These are phyloP conservation scores for Lophotis ruficrista DNA, from an alignment of 2,113 vertebrate species.

Conservation along the genomic window DNA sequence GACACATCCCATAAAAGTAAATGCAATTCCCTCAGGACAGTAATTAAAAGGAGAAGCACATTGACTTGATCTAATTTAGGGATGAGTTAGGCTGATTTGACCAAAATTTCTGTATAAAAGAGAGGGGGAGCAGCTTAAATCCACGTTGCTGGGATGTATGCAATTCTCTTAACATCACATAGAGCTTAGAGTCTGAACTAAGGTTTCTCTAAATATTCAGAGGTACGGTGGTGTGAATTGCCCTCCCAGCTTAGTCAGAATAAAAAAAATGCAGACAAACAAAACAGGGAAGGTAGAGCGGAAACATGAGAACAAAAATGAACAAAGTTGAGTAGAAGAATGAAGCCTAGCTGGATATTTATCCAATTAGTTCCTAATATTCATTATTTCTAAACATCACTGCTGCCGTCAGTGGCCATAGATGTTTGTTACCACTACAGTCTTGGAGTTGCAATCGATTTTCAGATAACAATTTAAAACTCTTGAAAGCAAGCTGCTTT, in stretches of 20 bases:
- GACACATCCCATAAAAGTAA: neutral
- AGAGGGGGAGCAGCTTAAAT: neutral
- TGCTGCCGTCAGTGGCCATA: accelerated
- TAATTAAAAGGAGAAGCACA: slow-evolving; percentile 5
- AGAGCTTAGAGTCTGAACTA: accelerated
- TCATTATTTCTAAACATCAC: neutral
- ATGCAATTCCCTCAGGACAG: neutral
- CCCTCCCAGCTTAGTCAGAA: neutral
- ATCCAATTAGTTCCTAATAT: neutral
- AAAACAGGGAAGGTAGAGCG: neutral
- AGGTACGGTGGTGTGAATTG: neutral
- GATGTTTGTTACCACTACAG: neutral
- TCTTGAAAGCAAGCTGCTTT: neutral
- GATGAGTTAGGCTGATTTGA: neutral
- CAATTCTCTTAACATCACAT: accelerated
- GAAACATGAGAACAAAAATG: neutral
- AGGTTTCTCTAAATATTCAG: neutral
- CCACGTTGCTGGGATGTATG: neutral
- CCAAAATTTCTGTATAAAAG: neutral
- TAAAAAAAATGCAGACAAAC: neutral
- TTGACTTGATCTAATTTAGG: slow-evolving; percentile 8
- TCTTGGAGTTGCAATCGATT: neutral
- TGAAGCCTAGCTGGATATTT: neutral
- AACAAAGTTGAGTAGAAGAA: neutral
- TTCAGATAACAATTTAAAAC: neutral